Base-by-base conservation (phyloP, 2,888 invertebrate genomes). In the Hirtodrosophila cameraria region DNA sequence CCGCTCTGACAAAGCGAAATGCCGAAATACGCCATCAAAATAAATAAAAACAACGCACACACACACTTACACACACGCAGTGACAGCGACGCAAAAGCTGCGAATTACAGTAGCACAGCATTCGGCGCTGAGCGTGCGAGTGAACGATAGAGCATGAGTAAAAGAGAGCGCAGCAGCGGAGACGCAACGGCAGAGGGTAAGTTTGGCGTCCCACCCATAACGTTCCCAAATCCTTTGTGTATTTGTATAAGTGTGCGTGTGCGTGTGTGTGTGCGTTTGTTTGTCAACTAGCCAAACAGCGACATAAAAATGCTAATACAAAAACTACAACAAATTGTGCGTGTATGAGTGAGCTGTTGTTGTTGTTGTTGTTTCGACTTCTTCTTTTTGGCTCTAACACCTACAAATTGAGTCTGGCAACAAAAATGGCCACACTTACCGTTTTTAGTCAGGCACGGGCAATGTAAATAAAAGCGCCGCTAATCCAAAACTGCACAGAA, bases 11-110 rank as follows among this genome's bases (percentile, higher is more conserved):
- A 72, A 83, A 83, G 79, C 75, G 69, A 64, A 79, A 83, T 68
- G 68, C 70, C 82, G 76, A 83, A 71, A 79, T 80, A 80, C 80
- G 82, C 80, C 85, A 81, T 73, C 81, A 82, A 85, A 85, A 85
- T 75, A 83, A 85, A 81, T 78, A 80, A 75, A 75, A 83, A 73
- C 64, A 74, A 67, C 58, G 58, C 71, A 75, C 46, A 62, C 48
- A 63, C 69, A 57, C 50, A 48, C 42, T 36, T 41, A 33, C 61
- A 48, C 31, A 39, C 25, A 45, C 39, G 43, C 25, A 28, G 48
- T 49, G 52, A 48, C 43, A 61, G 48, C 70, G 46, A 64, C 70
- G 70, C 66, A 73, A 75, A 69, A 65, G 72, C 68, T 55, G 46
- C 58, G 54, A 72, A 70, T 61, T 76, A 65, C 74, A 80, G 71